phyloP scores from a whole-genome alignment of 2,797 vertebrate species.

The Poecilia picta region DNA sequence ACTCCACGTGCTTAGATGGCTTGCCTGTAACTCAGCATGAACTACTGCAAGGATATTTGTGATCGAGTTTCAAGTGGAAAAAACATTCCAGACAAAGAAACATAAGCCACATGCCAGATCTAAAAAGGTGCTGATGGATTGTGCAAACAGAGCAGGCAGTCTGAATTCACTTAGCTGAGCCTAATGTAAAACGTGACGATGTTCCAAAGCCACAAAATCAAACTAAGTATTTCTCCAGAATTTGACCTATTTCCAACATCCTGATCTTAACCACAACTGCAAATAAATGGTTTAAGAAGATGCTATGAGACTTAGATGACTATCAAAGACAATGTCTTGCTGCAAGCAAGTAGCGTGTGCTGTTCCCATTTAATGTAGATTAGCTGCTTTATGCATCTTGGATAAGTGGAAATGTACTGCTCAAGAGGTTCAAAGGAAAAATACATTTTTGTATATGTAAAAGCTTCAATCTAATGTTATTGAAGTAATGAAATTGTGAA shows the following conservation, averaged over 20 bases:
- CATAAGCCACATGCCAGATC: constrained; percentile 43
- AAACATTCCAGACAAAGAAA: constrained; percentile 28
- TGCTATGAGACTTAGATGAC: not conserved
- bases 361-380: not conserved
- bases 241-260: constrained; percentile 17
- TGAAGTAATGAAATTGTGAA: not conserved
- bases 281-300: not conserved
- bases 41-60: not conserved
- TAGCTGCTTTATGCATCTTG: not conserved
- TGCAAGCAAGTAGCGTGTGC: not conserved
- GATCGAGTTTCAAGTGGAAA: constrained; percentile 52
- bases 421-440: not conserved
- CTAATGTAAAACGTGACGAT: constrained; percentile 31
- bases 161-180: constrained; percentile 52
- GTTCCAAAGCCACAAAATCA: constrained; percentile 16
- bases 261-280: constrained; percentile 2
- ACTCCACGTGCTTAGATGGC: not conserved
- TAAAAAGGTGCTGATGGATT: constrained; percentile 43
- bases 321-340: not conserved
- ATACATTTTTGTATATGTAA: not conserved
- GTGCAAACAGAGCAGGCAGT: constrained; percentile 25
- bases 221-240: constrained; percentile 14
- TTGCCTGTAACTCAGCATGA: not conserved
- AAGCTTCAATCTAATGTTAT: not conserved
- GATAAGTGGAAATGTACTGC: not conserved